Evolutionary conservation across 2,888 invertebrate species (phyloP).

Genomic region (Nomada ferruginata): DNA sequence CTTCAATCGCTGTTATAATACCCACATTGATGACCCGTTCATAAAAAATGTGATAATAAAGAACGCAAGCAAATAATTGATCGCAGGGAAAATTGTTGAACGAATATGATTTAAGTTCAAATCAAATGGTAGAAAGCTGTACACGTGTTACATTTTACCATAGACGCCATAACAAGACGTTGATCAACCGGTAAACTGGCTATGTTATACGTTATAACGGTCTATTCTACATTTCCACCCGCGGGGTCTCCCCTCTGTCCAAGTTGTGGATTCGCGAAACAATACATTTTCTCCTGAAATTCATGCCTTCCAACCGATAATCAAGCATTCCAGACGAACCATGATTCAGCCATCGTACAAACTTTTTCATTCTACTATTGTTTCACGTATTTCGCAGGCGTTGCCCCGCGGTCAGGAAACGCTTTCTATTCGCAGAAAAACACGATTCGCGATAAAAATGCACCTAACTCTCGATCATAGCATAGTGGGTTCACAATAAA

Average conservation of each 20-base stretch:
- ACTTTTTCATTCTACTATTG: slow-evolving; percentile 28
- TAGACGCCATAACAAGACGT: slow-evolving; percentile 42
- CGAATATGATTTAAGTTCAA: neutral
- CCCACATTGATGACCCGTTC: neutral
- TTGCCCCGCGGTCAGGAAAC: slow-evolving; percentile 30
- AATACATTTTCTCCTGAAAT: slow-evolving; percentile 1
- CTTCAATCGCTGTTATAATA: neutral
- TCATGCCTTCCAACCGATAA: neutral
- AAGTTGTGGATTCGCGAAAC: neutral
- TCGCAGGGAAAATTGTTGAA: neutral
- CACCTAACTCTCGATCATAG: neutral
- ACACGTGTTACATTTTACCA: neutral
- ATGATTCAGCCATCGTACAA: neutral
- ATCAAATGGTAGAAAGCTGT: neutral
- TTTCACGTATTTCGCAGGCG: slow-evolving; percentile 28
- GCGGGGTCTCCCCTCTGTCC: neutral
- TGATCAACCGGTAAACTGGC: slow-evolving; percentile 63
- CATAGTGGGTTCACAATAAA: neutral
- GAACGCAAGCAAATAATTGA: neutral
- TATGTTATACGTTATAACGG: slow-evolving; percentile 67
- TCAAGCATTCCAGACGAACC: neutral
- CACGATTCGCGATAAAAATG: neutral
- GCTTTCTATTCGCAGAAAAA: slow-evolving; percentile 49
- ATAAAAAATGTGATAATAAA: neutral
- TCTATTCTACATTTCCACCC: slow-evolving; percentile 71